Evolutionary conservation across 2,113 vertebrate species (phyloP).

Genomic region (Pelvicachromis taeniatus): DNA sequence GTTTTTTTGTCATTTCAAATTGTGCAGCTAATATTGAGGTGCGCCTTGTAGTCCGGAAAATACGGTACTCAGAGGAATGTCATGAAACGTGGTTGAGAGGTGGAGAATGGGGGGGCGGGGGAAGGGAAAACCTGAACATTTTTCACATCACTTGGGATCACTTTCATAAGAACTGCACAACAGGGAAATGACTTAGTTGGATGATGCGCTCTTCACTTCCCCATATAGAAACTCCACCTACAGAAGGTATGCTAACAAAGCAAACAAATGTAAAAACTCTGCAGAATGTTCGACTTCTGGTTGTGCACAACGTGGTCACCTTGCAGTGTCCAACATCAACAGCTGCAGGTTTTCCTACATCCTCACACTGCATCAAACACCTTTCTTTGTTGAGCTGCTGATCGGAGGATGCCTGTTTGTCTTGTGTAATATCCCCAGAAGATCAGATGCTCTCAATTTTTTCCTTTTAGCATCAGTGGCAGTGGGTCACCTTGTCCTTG

Average conservation of each 20-base stretch:
- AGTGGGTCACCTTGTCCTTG: slow-evolving; percentile 51
- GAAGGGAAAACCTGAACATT: background rate
- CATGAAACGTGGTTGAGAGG: background rate
- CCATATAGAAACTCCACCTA: background rate
- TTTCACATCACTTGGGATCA: background rate
- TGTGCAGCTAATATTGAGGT: no score
- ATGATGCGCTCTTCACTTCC: background rate
- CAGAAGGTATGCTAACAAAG: background rate
- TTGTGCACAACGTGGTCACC: background rate
- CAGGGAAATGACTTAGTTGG: background rate
- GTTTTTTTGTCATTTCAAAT: no score
- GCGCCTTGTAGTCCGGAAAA: no score
- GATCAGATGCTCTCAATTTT: slow-evolving; percentile 50
- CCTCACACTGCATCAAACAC: background rate
- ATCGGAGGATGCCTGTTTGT: slow-evolving; percentile 32
- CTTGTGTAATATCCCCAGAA: slow-evolving; percentile 43
- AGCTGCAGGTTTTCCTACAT: background rate
- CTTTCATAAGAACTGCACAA: background rate
- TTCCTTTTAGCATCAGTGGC: background rate
- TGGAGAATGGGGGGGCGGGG: background rate
- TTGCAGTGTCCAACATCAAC: background rate
- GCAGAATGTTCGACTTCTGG: background rate
- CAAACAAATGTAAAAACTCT: background rate
- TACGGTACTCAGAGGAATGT: background rate
- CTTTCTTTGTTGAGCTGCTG: slow-evolving; percentile 6